Base-by-base conservation (phyloP, 1,140 invertebrate genomes). In the Musca vetustissima region DNA sequence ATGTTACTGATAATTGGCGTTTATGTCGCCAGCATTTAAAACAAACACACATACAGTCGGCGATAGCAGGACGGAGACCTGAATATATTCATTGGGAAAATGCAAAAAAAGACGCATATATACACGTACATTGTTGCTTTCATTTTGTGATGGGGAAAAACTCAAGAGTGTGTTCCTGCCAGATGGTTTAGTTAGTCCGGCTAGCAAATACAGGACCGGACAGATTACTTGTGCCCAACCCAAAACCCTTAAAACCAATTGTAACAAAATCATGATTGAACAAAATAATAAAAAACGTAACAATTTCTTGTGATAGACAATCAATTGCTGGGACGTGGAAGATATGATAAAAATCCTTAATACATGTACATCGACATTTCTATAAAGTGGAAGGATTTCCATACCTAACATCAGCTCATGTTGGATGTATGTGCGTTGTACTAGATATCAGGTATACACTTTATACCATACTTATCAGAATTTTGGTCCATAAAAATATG, bases 1-100 rank as follows among this genome's bases (percentile, higher is more conserved):
- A 61, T 61, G 57, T 61, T 61, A 61, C 57, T 61, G 28, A 61
- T 61, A 61, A 61, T 61, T 61, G 57, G 57, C 57, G 36, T 61
- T 61, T 61, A 61, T 61, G 57, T 61, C 57, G 57, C 57, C 57
- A 36, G 57, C 57, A 43, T 61, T 61, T 61, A 36, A 52, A 43
- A 7, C 1, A 43, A 43, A 13, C 36, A 13, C 36, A 43, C 36
- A 43, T 13, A 13, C 36, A 11, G n/a, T n/a, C n/a, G n/a, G n/a
- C n/a, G n/a, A n/a, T n/a, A n/a, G n/a, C n/a, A n/a, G n/a, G n/a
- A n/a, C n/a, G n/a, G n/a, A n/a, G n/a, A n/a, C n/a, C n/a, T n/a
- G n/a, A n/a, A n/a, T n/a, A n/a, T n/a, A n/a, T n/a, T n/a, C n/a
- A n/a, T n/a, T n/a, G n/a, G n/a, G n/a, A n/a, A n/a, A n/a, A n/a